These are phyloP conservation scores for Porites lobata DNA, from an alignment of 92 coral and sea anemone species.

Conservation along the genomic window DNA sequence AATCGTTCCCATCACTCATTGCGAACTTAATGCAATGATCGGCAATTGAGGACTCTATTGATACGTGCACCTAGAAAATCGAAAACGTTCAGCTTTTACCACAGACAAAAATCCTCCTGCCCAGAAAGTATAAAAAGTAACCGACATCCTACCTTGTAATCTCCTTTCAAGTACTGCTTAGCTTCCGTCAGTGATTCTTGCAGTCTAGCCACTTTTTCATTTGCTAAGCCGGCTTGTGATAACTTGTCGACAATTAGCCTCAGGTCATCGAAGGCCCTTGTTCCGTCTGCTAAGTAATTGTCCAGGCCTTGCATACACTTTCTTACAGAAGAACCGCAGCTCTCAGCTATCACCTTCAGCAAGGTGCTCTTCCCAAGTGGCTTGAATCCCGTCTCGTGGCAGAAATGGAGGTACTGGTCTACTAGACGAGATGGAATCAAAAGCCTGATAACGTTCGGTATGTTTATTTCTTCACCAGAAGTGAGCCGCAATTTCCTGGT, in stretches of 20 bases:
- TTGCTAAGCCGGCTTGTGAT: slow-evolving; percentile 29
- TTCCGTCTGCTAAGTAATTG: slow-evolving; percentile 53
- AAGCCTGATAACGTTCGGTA: slow-evolving; percentile 48
- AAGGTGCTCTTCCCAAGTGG: slow-evolving; percentile 29
- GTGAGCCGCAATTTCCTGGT: slow-evolving; percentile 32
- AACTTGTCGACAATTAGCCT: slow-evolving; percentile 32
- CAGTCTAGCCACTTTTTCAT: slow-evolving; percentile 28
- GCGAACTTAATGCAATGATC: slow-evolving; percentile 11
- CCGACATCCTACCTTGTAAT: slow-evolving; percentile 14
- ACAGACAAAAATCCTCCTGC: background rate
- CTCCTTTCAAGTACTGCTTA: slow-evolving; percentile 53
- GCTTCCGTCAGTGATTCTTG: slow-evolving; percentile 30
- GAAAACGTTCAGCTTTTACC: slow-evolving; percentile 1
- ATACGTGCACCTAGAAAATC: slow-evolving; percentile 3
- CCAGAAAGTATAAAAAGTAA: background rate
- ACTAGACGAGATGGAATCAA: slow-evolving; percentile 60
- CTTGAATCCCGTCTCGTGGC: slow-evolving; percentile 42
- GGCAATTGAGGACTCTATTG: slow-evolving; percentile 23
- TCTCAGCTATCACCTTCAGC: slow-evolving; percentile 54
- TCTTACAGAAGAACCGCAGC: slow-evolving; percentile 57
- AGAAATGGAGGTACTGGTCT: slow-evolving; percentile 50
- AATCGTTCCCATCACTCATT: slow-evolving; percentile 37
- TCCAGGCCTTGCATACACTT: slow-evolving; percentile 55
- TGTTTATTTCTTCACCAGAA: slow-evolving; percentile 42
- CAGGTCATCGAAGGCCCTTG: slow-evolving; percentile 41